Conservation (phyloP, 1,140 invertebrate species). For the Macrosteles quadrilineatus region DNA sequence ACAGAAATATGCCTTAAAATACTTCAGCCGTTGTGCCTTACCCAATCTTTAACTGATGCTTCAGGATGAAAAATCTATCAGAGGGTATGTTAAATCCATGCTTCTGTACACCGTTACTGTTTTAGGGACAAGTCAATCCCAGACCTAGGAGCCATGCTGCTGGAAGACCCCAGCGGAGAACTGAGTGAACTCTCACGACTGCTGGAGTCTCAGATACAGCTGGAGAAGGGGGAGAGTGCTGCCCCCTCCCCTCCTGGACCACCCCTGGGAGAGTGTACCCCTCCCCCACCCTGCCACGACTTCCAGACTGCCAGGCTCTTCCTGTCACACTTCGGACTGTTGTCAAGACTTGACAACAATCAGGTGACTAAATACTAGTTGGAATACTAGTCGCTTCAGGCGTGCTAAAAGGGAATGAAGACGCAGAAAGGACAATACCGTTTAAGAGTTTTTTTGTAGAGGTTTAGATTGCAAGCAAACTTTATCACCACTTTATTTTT, state of each 20-base stretch:
- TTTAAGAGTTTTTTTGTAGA: neutral
- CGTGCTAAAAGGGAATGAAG: neutral
- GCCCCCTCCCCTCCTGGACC: constrained; percentile 36
- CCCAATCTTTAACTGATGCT: no score
- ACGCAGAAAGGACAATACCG: neutral
- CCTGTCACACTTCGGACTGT: constrained; percentile 90
- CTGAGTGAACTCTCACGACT: constrained; percentile 56
- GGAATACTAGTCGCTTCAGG: neutral
- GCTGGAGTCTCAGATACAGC: constrained; percentile 59
- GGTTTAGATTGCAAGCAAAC: neutral
- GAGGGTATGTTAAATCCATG: no score
- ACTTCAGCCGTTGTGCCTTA: no score
- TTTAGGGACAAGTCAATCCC: constrained; percentile 82
- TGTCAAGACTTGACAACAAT: constrained; percentile 50
- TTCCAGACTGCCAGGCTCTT: constrained; percentile 94
- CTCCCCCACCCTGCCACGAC: constrained; percentile 81
- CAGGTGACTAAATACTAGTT: constrained; percentile 31
- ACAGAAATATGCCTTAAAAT: no score
- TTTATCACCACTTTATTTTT: no score
- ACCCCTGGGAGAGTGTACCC: constrained; percentile 67
- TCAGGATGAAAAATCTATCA: no score
- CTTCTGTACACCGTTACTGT: no score
- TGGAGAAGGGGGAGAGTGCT: constrained; percentile 52
- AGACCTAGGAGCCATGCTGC: constrained; percentile 69
- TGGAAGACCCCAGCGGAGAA: constrained; percentile 57